These are phyloP conservation scores for Turdus rufiventris DNA, from an alignment of 2,113 vertebrate genomes.

Conservation along the genomic window DNA sequence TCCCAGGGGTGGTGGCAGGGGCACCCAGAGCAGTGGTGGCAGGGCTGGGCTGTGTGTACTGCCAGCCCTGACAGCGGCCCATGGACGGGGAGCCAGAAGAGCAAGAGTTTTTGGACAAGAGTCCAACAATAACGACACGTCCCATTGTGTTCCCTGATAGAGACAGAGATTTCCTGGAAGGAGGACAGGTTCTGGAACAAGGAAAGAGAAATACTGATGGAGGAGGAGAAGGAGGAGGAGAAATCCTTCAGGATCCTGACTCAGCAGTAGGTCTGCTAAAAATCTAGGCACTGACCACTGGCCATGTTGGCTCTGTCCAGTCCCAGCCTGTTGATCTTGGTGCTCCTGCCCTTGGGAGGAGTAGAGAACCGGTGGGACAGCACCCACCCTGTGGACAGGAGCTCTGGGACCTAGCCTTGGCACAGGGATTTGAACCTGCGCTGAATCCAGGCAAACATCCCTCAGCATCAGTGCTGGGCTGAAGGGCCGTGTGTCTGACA, in stretches of 20 bases:
- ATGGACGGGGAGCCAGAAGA: not conserved
- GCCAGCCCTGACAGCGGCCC: not conserved
- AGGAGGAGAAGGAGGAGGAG: not conserved
- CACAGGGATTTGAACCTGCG: accelerated
- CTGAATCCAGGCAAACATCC: not conserved
- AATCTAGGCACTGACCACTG: not conserved
- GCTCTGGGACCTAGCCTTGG: too few species aligned
- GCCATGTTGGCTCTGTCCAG: not conserved
- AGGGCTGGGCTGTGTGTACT: not conserved
- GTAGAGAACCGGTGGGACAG: accelerated
- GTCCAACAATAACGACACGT: not conserved
- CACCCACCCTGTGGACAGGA: accelerated
- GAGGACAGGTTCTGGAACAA: not conserved
- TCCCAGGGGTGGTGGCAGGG: accelerated
- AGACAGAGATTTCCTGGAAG: constrained; percentile 24
- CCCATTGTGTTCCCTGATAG: not conserved
- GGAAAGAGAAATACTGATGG: not conserved
- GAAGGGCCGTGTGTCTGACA: accelerated
- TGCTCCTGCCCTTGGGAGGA: not conserved
- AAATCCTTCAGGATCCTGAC: not conserved
- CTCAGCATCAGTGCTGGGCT: not conserved
- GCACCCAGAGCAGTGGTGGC: not conserved
- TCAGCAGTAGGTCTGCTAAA: not conserved
- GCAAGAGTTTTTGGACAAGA: not conserved
- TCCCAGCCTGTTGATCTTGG: not conserved